Evolutionary conservation across 2,888 invertebrate species (phyloP).

Genomic region (Notodonta dromedarius): DNA sequence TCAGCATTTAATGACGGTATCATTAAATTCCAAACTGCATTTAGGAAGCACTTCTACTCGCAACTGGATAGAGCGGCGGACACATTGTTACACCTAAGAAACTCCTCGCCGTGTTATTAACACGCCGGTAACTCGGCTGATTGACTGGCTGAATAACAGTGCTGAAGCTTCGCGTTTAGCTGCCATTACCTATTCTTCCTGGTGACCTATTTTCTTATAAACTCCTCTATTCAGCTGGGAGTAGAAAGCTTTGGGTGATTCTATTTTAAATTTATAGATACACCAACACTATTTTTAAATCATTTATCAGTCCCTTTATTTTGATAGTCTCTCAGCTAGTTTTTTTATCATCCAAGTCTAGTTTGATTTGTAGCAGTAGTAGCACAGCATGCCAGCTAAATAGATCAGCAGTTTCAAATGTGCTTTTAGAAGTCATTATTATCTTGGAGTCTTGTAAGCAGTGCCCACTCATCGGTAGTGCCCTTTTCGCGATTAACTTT

Average conservation of each 20-base stretch:
- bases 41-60: not conserved
- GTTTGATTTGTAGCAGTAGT: too few relatives aligned
- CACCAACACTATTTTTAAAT: too few relatives aligned
- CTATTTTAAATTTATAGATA: not conserved
- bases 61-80: not conserved
- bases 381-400: too few relatives aligned
- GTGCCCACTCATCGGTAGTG: too few relatives aligned
- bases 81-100: slow-evolving; percentile 28
- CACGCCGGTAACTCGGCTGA: slow-evolving; percentile 44
- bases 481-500: slow-evolving; percentile 1
- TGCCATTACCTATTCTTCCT: slow-evolving; percentile 26
- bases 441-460: not conserved
- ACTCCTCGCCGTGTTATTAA: slow-evolving; percentile 37
- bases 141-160: slow-evolving; percentile 39
- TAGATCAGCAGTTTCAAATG: too few relatives aligned
- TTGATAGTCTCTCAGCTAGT: too few relatives aligned
- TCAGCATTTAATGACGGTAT: slow-evolving; percentile 11
- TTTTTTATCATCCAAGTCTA: too few relatives aligned
- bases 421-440: not conserved
- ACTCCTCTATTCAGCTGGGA: not conserved
- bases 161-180: slow-evolving; percentile 30
- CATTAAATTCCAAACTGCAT: slow-evolving; percentile 22
- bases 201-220: slow-evolving; percentile 11
- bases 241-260: not conserved
- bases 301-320: too few relatives aligned